Evolutionary conservation across 2,797 vertebrate species (phyloP).

Genomic region (Scarus forsteni): DNA sequence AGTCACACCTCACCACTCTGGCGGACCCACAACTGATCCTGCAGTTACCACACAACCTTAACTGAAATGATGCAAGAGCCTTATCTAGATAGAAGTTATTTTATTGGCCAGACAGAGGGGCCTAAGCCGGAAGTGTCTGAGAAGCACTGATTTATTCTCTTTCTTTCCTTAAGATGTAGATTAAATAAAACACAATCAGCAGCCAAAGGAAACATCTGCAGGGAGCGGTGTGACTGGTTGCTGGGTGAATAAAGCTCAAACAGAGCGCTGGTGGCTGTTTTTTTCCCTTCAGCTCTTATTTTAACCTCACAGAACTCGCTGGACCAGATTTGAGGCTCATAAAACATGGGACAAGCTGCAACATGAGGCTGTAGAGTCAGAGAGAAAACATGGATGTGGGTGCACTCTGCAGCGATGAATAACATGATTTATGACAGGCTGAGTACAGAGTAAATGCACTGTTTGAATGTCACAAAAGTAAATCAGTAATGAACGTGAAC

Average conservation of each 20-base stretch:
- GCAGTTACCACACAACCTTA: constrained; percentile 17
- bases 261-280: constrained; percentile 46
- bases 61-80: constrained; percentile 15
- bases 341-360: constrained; percentile 65
- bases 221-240: constrained; percentile 25
- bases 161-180: neutral
- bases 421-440: constrained; percentile 58
- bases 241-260: constrained; percentile 15
- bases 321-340: constrained; percentile 67
- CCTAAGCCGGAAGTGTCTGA: neutral
- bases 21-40: constrained; percentile 8
- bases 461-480: constrained; percentile 30
- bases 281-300: constrained; percentile 35
- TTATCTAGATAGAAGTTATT: constrained; percentile 2
- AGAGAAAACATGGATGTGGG: constrained; percentile 47
- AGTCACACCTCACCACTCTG: constrained; percentile 55
- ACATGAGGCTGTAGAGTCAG: constrained; percentile 59
- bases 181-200: constrained; percentile 13
- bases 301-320: constrained; percentile 76
- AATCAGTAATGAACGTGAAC: constrained; percentile 4
- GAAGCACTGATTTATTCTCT: neutral
- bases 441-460: constrained; percentile 14
- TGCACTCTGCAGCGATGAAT: constrained; percentile 40
- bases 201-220: constrained; percentile 35
- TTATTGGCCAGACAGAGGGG: neutral